Percentiles rank a stretch among this genome's conserved stretches.
These are phyloP conservation scores for Actinernus sp. DNA, from an alignment of 92 coral and sea anemone species.

Conservation along the genomic window DNA sequence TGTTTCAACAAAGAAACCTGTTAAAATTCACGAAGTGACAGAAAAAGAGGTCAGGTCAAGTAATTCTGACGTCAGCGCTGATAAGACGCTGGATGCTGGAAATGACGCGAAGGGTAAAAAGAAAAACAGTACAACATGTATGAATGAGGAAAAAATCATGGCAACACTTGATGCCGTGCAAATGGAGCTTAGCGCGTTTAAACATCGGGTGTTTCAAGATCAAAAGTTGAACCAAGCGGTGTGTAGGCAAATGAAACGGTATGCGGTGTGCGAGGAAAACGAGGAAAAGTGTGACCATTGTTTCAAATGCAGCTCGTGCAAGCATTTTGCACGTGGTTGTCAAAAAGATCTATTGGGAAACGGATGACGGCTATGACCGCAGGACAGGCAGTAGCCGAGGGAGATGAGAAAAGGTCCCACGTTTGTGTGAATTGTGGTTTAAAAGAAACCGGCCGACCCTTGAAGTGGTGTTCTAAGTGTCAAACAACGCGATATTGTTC, in stretches of 20 bases:
- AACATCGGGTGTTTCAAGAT: background rate
- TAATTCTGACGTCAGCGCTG: too few relatives aligned
- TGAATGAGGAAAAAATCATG: background rate
- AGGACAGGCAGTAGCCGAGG: slow-evolving; percentile 67
- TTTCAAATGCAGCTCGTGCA: background rate
- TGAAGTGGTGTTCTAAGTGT: background rate
- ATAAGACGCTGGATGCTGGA: too few relatives aligned
- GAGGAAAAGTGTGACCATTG: background rate
- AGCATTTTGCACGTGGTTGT: background rate
- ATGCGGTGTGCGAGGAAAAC: background rate
- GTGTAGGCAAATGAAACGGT: background rate
- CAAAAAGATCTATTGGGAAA: slow-evolving; percentile 41
- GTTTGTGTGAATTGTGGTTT: slow-evolving; percentile 18
- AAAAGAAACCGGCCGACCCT: slow-evolving; percentile 17
- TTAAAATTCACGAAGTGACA: background rate
- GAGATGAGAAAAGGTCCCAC: background rate
- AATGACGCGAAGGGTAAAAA: too few relatives aligned
- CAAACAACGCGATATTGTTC: background rate
- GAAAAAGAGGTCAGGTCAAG: too few relatives aligned
- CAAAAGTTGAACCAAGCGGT: background rate
- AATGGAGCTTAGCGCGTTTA: background rate
- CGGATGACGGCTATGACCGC: slow-evolving; percentile 52
- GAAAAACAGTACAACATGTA: background rate
- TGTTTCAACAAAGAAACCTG: background rate
- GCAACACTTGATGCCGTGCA: background rate